Base-by-base conservation (phyloP, 2,797 vertebrate species). In the Gastrophryne carolinensis region DNA sequence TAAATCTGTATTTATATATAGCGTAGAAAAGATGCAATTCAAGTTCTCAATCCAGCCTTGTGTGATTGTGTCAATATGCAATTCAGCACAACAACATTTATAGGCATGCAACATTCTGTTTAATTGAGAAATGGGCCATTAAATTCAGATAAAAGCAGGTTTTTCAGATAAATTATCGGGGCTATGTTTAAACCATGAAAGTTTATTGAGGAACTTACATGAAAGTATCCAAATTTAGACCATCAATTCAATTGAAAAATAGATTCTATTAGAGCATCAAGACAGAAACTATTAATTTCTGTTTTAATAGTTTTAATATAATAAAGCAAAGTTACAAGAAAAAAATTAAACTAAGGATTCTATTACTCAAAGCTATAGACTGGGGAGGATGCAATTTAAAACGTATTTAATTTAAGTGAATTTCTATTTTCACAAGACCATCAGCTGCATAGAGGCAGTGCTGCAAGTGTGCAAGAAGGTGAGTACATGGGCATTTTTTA, bases 231-330 rank as follows among this genome's bases (percentile, higher is more conserved):
- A 69, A 69, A 29, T 57, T 27, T 69, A 41, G 50, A 27, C 66
- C 53, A 27, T 68, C 65, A 54, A 68, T 69, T 39, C 21, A 11
- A 69, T 39, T 41, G 34, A 69, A 24, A 69, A 69, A 69, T 69
- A 41, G 35, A 10, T 69, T 69, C 66, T 41, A 69, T 69, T 69
- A 69, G 50, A 3, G 5, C 35, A 17, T 21, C 17, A 41, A 69
- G 66, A 69, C 66, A 69, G 66, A 24, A 69, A 13, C 66, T 56
- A 69, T 69, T 69, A 41, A 69, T 69, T 69, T 69, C 41, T 56
- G 23, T 34, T 29, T 69, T 56, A 56, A 69, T 56, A 30, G 52
- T 29, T 69, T 56, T 69, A 69, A 69, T 69, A 69, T 37, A 69
- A 69, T 56, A 69, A 69, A 50, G 62, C 27, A 50, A 65, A 69